These are phyloP conservation scores for Nebria ingens DNA, from an alignment of 1,140 invertebrate species.

Conservation along the genomic window DNA sequence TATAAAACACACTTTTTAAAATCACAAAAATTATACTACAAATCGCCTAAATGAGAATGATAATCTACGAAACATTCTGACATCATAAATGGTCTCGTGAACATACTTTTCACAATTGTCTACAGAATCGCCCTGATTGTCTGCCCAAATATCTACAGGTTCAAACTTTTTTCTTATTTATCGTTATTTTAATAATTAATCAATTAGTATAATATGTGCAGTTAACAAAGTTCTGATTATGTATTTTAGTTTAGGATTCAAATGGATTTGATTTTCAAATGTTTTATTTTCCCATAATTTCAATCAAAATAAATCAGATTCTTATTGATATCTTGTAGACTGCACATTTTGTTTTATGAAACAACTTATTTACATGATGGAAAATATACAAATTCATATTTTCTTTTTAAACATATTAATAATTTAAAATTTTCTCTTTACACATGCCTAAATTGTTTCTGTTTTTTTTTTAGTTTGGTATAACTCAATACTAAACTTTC, in stretches of 20 bases:
- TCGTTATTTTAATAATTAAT: too few species aligned
- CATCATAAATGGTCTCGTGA: background rate
- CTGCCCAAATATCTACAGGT: constrained; percentile 8
- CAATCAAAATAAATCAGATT: too few species aligned
- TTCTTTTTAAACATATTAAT: background rate
- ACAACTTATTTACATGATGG: background rate
- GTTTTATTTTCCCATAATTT: too few species aligned
- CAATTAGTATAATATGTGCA: constrained; percentile 6
- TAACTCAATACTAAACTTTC: background rate
- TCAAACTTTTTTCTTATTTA: constrained; percentile 4
- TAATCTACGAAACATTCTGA: constrained; percentile 6
- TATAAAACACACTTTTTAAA: constrained; percentile 7
- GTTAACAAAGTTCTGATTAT: background rate
- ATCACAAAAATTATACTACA: background rate
- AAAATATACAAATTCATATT: background rate
- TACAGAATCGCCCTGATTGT: constrained; percentile 9
- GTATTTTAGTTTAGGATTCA: constrained; percentile 2
- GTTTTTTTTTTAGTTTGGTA: too few species aligned
- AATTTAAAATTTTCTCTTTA: too few species aligned
- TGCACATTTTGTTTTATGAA: background rate
- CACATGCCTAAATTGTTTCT: background rate
- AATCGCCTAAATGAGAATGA: constrained; percentile 5
- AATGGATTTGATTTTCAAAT: too few species aligned
- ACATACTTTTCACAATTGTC: background rate
- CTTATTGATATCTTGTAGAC: constrained; percentile 1